These are phyloP conservation scores for Halcyon smyrnensis DNA, from an alignment of 2,797 vertebrate species.

Conservation along the genomic window DNA sequence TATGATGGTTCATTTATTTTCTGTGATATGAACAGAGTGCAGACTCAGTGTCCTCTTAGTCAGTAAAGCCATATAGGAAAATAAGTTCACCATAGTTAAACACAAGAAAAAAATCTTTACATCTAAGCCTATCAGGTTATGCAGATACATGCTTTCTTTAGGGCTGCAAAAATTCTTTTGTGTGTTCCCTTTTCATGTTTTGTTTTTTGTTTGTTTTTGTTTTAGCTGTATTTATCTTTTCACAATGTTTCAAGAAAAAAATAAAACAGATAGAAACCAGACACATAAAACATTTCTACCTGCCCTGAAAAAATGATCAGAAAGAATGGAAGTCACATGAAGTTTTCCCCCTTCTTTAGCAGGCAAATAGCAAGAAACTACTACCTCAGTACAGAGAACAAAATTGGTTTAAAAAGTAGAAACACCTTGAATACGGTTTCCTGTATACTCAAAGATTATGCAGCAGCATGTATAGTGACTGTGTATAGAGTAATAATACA, in stretches of 20 bases:
- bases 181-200: not conserved
- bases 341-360: not conserved
- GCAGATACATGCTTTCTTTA: not conserved
- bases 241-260: not conserved
- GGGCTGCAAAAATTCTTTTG: not conserved
- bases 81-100: not conserved
- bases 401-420: not conserved
- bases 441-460: not conserved
- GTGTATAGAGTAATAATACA: not conserved
- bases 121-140: not conserved
- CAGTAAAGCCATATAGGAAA: not conserved
- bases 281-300: not conserved
- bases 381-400: not conserved
- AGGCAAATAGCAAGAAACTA: not conserved
- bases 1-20: not conserved
- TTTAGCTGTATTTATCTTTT: not conserved
- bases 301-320: not conserved
- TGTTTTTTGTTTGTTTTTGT: no score
- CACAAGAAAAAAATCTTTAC: not conserved
- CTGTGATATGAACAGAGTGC: not conserved
- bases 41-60: not conserved
- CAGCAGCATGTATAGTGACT: not conserved
- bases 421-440: not conserved
- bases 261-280: not conserved
- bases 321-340: not conserved